Evolutionary conservation across 2,113 vertebrate species (phyloP), one percentile per base, ranked within the genome.

Genomic region (Vimba vimba): DNA sequence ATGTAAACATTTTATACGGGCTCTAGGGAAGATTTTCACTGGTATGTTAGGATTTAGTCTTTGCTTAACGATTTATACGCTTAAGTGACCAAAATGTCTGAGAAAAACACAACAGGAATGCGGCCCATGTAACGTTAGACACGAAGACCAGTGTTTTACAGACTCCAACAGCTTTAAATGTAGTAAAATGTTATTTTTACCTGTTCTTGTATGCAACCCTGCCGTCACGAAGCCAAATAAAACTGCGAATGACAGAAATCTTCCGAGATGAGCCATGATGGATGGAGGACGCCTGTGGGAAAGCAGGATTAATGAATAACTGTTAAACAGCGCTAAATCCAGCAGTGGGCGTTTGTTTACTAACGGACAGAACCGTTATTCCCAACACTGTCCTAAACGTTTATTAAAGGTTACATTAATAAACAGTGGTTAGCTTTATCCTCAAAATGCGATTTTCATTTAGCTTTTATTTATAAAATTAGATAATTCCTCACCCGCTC

Each of bases 191-290:
- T 78, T 13, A 4, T 27, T 23, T 36, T 78, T 78, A 78, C 76
- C 76, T 39, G 50, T 23, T 59, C 52, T 59, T 78, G 23, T 59
- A 30, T 39, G 50, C 30, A 78, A 13, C 7, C 15, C 76, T 36
- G 76, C 76, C 30, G 52, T n/a, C 19, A 78, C 76, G 23, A 78
- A 78, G 10, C 52, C 76, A 78, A 59, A 57, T 33, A 78, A 36
- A 78, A 55, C 50, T 59, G 50, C 30, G 76, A 78, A 19, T 11
- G 52, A 78, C 15, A 78, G 3, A 23, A 36, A 19, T 36, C 10
- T 59, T 7, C 19, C 9, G 52, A 78, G 10, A 57, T 2, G 4
- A 78, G 76, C 52, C 76, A 78, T 78, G 30, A 78, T 7, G 5
- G 5, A 36, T 2, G 39, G 23, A 13, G 21, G 36, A 74, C 36